A percentile compares a stretch with the other conserved stretches of the same genome.
phyloP scores from a whole-genome alignment of 2,888 invertebrate species.

The Thalpophila matura region DNA sequence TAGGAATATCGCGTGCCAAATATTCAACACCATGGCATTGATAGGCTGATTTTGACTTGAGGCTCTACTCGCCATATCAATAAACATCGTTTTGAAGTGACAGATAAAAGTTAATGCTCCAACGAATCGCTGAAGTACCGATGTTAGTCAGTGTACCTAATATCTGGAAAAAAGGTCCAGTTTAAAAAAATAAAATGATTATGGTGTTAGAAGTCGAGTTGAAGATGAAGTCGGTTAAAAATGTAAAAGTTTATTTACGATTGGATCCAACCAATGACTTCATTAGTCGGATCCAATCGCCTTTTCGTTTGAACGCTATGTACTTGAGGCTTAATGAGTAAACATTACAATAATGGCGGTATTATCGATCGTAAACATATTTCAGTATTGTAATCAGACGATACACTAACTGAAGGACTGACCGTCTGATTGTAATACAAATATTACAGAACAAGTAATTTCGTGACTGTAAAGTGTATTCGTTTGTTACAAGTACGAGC shows the following conservation, averaged over 20 bases:
- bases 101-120: background rate
- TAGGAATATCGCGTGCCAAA: background rate
- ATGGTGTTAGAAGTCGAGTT: no score
- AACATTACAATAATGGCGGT: background rate
- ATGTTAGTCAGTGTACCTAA: background rate
- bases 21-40: background rate
- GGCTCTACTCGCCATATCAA: slow-evolving; percentile 10
- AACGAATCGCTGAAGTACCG: background rate
- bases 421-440: background rate
- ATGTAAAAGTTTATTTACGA: no score
- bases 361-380: slow-evolving; percentile 7
- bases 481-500: background rate
- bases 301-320: background rate
- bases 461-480: background rate
- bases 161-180: background rate
- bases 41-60: background rate
- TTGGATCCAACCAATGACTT: no score
- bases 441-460: slow-evolving; percentile 3
- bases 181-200: no score
- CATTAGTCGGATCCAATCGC: no score
- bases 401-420: background rate
- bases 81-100: slow-evolving; percentile 16
- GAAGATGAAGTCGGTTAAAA: no score
- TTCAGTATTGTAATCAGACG: background rate
- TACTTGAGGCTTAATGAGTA: slow-evolving; percentile 17